These are phyloP conservation scores for Alectoris magna DNA, from an alignment of 2,797 vertebrate genomes.

Conservation along the genomic window DNA sequence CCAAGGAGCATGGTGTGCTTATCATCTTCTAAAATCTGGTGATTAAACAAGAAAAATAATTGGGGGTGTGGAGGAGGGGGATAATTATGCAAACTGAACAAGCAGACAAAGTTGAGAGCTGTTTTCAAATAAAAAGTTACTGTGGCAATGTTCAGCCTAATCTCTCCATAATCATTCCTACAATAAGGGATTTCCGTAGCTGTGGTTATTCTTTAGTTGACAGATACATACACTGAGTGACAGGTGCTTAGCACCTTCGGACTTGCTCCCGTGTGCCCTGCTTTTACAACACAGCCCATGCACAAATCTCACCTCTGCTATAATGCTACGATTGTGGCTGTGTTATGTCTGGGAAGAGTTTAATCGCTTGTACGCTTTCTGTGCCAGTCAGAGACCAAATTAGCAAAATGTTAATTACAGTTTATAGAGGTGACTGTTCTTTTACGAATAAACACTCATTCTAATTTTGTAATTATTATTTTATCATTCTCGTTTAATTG, in stretches of 20 bases:
- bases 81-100: background rate
- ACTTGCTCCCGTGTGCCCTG: background rate
- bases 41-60: background rate
- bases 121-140: background rate
- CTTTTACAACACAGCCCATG: background rate
- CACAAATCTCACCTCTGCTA: background rate
- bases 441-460: conserved; percentile 52
- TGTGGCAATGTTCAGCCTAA: background rate
- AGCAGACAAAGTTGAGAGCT: background rate
- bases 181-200: background rate
- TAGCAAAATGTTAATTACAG: conserved; percentile 57
- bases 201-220: background rate
- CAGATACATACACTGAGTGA: background rate
- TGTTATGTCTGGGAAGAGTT: background rate
- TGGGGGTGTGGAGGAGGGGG: fast-evolving
- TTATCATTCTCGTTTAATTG: conserved; percentile 56
- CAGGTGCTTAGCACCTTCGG: background rate
- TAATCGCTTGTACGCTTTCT: background rate
- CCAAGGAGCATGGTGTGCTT: background rate
- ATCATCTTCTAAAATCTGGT: background rate
- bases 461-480: conserved; percentile 66
- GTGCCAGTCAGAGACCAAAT: conserved; percentile 46
- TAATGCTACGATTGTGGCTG: background rate
- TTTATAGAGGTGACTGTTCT: conserved; percentile 49
- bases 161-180: background rate